phyloP scores from a whole-genome alignment of 1,140 invertebrate genomes.

The Bacillus rossius region DNA sequence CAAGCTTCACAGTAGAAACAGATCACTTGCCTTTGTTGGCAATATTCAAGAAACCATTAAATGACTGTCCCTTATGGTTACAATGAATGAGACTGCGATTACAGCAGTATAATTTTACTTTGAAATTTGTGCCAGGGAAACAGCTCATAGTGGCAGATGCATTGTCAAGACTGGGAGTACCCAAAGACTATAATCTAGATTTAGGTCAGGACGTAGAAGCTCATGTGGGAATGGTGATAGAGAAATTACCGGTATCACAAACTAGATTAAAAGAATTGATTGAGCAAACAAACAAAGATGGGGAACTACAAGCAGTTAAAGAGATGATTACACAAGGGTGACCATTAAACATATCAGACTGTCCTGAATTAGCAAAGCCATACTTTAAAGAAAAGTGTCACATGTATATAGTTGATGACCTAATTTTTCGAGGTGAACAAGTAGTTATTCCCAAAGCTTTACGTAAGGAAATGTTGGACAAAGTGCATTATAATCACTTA shows the following conservation, averaged over 20 bases:
- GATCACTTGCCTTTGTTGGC: slow-evolving; percentile 32
- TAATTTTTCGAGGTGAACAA: slow-evolving; percentile 34
- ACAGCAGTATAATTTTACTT: slow-evolving; percentile 25
- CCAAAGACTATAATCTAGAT: neutral
- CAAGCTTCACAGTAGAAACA: slow-evolving; percentile 26
- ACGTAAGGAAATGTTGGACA: slow-evolving; percentile 33
- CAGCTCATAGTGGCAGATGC: slow-evolving; percentile 13
- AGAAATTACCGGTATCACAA: neutral
- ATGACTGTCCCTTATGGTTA: slow-evolving; percentile 19
- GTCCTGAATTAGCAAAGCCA: slow-evolving; percentile 22
- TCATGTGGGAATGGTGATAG: neutral
- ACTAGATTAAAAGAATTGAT: slow-evolving; percentile 27
- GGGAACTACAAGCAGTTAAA: slow-evolving; percentile 24
- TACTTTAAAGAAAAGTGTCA: slow-evolving; percentile 35
- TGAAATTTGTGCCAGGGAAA: slow-evolving; percentile 26
- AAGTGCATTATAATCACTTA: slow-evolving; percentile 42
- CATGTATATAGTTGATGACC: slow-evolving; percentile 29
- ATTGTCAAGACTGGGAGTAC: neutral
- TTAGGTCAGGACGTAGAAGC: neutral
- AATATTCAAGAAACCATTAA: slow-evolving; percentile 29
- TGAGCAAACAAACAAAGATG: slow-evolving; percentile 28
- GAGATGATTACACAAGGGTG: slow-evolving; percentile 33
- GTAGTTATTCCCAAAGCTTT: slow-evolving; percentile 37
- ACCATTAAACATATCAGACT: slow-evolving; percentile 33
- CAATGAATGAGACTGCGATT: slow-evolving; percentile 26